phyloP scores from a whole-genome alignment of 2,797 vertebrate genomes.

The Botia kubotai region DNA sequence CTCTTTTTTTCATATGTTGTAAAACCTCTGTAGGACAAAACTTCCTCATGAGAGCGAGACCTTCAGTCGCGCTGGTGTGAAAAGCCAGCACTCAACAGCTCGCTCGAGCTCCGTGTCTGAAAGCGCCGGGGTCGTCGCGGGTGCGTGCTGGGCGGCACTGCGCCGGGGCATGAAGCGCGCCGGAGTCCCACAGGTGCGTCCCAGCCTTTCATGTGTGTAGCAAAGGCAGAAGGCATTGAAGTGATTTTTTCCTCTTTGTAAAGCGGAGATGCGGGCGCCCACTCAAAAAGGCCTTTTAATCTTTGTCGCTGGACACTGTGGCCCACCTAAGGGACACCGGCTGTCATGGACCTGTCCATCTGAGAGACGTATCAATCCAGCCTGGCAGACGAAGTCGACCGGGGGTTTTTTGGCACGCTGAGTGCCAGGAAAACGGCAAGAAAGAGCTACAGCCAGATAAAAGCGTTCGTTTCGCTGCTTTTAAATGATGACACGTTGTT shows the following conservation, averaged over 20 bases:
- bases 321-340: constrained; percentile 63
- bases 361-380: constrained; percentile 74
- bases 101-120: neutral
- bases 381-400: constrained; percentile 50
- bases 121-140: neutral
- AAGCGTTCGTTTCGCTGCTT: constrained; percentile 42
- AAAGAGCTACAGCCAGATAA: constrained; percentile 55
- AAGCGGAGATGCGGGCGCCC: constrained; percentile 18
- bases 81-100: neutral
- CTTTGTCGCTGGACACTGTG: constrained; percentile 3
- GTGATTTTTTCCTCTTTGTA: constrained; percentile 18
- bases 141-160: neutral
- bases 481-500: constrained; percentile 37
- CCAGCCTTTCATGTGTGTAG: neutral
- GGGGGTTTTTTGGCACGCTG: constrained; percentile 39
- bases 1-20: neutral
- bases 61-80: neutral
- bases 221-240: neutral
- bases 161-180: neutral
- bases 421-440: constrained; percentile 28
- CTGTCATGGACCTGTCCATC: constrained; percentile 67
- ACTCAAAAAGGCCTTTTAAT: constrained; percentile 39
- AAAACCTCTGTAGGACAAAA: neutral
- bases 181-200: constrained; percentile 19
- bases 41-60: neutral